These are phyloP conservation scores for Rattus rattus DNA, from an alignment of 2,113 vertebrate genomes.

Conservation along the genomic window DNA sequence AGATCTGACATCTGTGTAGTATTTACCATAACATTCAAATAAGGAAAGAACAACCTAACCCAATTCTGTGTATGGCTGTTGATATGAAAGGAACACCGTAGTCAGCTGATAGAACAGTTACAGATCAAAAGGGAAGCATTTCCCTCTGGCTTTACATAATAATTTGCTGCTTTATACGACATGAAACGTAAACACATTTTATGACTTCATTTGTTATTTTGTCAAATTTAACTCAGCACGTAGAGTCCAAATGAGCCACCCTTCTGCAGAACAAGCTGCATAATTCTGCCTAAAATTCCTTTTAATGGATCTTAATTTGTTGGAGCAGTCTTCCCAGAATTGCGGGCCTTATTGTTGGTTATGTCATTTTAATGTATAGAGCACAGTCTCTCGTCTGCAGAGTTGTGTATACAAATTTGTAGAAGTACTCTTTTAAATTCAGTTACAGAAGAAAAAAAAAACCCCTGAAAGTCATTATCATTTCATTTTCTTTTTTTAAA, in stretches of 20 bases:
- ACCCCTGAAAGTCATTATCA: slow-evolving; percentile 73
- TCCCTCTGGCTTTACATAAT: slow-evolving; percentile 14
- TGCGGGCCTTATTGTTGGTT: background rate
- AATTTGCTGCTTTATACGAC: slow-evolving; percentile 7
- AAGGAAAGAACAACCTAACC: no score
- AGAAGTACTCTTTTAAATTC: slow-evolving; percentile 66
- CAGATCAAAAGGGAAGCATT: background rate
- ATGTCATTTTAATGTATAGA: slow-evolving; percentile 24
- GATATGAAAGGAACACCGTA: background rate
- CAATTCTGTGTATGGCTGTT: background rate
- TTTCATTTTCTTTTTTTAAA: slow-evolving; percentile 75
- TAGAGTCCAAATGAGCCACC: slow-evolving; percentile 59
- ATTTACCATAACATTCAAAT: background rate
- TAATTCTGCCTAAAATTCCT: slow-evolving; percentile 75
- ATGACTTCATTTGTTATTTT: slow-evolving; percentile 70
- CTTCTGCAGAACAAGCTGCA: slow-evolving; percentile 61
- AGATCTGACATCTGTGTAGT: background rate
- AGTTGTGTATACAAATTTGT: background rate
- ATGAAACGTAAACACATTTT: slow-evolving; percentile 16
- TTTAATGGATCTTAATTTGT: slow-evolving; percentile 70
- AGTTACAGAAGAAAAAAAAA: slow-evolving; percentile 5
- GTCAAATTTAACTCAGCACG: slow-evolving; percentile 52
- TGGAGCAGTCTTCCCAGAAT: slow-evolving; percentile 78
- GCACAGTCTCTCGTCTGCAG: background rate
- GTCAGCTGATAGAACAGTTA: background rate